phyloP scores from a whole-genome alignment of 2,888 invertebrate genomes.

The Lepeophtheirus nordmannii region DNA sequence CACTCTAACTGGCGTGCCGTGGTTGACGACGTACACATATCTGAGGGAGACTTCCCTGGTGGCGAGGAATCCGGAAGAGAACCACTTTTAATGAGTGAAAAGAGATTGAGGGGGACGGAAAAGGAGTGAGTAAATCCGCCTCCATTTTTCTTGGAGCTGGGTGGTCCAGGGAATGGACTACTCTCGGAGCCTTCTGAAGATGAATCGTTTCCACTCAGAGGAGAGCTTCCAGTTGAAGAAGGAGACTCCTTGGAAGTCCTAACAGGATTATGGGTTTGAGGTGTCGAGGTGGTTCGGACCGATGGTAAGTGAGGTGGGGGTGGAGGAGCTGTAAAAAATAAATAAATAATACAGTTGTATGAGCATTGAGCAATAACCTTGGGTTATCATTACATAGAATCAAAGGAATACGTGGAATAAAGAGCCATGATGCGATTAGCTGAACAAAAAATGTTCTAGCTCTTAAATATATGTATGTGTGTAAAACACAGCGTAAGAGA shows the following conservation, averaged over 20 bases:
- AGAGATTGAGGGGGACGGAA: conserved; percentile 26
- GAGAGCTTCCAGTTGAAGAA: conserved; percentile 10
- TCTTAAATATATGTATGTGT: too few species aligned
- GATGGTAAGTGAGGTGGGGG: conserved; percentile 12
- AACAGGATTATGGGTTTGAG: neutral
- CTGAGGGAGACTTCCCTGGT: too few species aligned
- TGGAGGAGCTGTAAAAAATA: conserved; percentile 9
- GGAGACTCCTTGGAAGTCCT: neutral
- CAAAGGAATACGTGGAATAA: too few species aligned
- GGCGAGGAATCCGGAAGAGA: neutral
- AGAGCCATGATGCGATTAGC: too few species aligned
- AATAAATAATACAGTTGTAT: too few species aligned
- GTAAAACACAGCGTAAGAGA: too few species aligned
- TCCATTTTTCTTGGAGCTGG: conserved; percentile 26
- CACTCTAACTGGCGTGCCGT: too few species aligned
- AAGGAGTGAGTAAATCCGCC: conserved; percentile 27
- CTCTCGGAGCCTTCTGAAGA: neutral
- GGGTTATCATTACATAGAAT: too few species aligned
- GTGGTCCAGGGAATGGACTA: neutral
- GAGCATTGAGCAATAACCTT: too few species aligned
- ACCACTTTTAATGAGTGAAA: neutral
- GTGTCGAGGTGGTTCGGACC: neutral
- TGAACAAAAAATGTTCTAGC: too few species aligned
- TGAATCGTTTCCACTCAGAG: neutral
- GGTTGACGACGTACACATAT: too few species aligned